Conservation (phyloP, 2,797 vertebrate species). For the Aselliscus stoliczkanus region DNA sequence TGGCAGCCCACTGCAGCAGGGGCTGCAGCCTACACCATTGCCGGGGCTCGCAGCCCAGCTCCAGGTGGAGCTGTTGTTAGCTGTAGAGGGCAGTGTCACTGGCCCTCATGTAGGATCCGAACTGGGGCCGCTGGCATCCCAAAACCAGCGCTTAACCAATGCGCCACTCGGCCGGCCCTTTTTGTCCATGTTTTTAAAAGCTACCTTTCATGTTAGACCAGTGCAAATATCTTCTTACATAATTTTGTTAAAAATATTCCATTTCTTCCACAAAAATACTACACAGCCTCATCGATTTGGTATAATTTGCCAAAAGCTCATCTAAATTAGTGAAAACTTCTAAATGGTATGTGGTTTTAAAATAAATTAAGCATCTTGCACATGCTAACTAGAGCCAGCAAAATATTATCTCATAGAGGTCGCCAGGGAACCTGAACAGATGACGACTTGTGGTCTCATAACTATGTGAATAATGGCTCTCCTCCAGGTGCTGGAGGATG, state of each 20-base stretch:
- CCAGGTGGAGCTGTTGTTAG: too few relatives aligned
- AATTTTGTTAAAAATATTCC: neutral
- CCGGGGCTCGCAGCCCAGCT: too few relatives aligned
- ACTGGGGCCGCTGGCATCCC: too few relatives aligned
- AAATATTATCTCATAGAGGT: neutral
- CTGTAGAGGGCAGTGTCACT: too few relatives aligned
- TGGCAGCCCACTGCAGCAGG: too few relatives aligned
- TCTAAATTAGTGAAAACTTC: neutral
- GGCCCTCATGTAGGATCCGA: too few relatives aligned
- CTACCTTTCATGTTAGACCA: neutral
- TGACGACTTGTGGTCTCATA: neutral
- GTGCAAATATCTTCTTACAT: neutral
- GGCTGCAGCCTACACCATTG: too few relatives aligned
- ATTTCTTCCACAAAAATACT: neutral
- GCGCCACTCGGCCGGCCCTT: too few relatives aligned
- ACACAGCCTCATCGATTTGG: neutral
- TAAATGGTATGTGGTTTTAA: neutral
- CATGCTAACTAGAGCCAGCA: neutral
- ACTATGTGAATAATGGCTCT: neutral
- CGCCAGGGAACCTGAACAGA: neutral
- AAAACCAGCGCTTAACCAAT: too few relatives aligned
- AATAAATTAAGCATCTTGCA: neutral
- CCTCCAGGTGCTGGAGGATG: neutral
- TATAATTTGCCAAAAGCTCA: neutral
- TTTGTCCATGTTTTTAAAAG: neutral